These are phyloP conservation scores for Porites australiensis DNA, from an alignment of 64 coral and sea anemone genomes.

Conservation along the genomic window DNA sequence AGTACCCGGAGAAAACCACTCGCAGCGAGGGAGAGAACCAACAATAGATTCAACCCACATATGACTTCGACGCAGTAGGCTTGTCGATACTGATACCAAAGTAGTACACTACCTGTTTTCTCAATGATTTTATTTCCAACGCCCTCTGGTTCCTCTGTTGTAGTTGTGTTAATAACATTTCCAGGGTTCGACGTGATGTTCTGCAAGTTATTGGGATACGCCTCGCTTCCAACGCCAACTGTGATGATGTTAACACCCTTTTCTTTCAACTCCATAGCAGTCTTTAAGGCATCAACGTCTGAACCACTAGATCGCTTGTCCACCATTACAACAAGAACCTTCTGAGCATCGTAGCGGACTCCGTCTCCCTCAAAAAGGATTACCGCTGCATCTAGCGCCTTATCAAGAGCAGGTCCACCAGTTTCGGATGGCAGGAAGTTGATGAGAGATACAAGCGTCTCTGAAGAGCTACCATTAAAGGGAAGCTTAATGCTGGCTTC, in stretches of 20 bases:
- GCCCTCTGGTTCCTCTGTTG: constrained; percentile 15
- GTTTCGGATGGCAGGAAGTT: constrained; percentile 43
- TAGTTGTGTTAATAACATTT: constrained; percentile 27
- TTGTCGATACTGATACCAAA: background rate
- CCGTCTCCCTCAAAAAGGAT: constrained; percentile 59
- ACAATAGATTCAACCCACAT: too few relatives aligned
- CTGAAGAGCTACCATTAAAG: constrained; percentile 28
- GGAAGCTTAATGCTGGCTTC: constrained; percentile 49
- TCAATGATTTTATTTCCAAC: constrained; percentile 52
- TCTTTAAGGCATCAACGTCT: background rate
- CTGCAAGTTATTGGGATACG: background rate
- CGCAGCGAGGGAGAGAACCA: too few relatives aligned
- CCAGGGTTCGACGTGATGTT: constrained; percentile 43
- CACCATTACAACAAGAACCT: constrained; percentile 73
- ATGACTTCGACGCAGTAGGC: too few relatives aligned
- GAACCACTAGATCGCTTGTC: constrained; percentile 76
- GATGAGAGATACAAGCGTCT: constrained; percentile 49
- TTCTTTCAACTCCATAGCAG: constrained; percentile 35
- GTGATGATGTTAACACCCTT: constrained; percentile 52
- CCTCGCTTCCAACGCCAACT: constrained; percentile 44
- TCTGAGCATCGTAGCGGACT: constrained; percentile 61
- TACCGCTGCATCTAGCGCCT: constrained; percentile 60
- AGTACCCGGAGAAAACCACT: too few relatives aligned
- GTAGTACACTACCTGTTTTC: constrained; percentile 29
- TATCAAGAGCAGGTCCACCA: constrained; percentile 59